phyloP scores from a whole-genome alignment of 2,113 vertebrate species.

The Corythaixoides concolor region DNA sequence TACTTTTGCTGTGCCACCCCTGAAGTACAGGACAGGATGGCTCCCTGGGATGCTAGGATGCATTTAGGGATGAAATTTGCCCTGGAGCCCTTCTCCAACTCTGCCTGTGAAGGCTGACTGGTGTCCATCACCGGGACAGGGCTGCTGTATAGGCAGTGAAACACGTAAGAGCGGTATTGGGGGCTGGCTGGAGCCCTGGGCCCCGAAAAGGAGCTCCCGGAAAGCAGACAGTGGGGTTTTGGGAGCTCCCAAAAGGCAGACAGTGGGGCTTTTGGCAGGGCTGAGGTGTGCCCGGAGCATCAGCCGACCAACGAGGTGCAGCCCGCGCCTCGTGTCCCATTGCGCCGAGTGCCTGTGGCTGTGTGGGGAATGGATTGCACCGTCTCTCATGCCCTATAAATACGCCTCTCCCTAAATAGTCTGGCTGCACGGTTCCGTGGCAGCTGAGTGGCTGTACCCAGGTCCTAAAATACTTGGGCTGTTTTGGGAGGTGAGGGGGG shows the following conservation, averaged over 20 bases:
- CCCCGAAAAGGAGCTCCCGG: not conserved
- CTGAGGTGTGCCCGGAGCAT: not conserved
- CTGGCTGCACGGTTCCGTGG: not conserved
- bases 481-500: not conserved
- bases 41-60: accelerated
- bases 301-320: not conserved
- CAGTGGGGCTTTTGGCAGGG: not conserved
- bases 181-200: not conserved
- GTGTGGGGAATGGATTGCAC: not conserved
- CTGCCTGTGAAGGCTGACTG: not conserved
- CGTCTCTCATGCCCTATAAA: slow-evolving; percentile 6
- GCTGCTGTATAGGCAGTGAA: not conserved
- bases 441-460: not conserved
- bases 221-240: not conserved
- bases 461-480: slow-evolving; percentile 10
- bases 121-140: not conserved
- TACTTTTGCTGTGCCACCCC: not conserved
- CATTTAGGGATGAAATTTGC: not conserved
- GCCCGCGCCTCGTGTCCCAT: accelerated
- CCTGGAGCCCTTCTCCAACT: not conserved
- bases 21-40: not conserved
- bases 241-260: not conserved
- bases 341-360: not conserved
- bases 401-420: slow-evolving; percentile 37
- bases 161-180: accelerated